Evolutionary conservation across 2,888 invertebrate species (phyloP), one percentile per base, ranked within the genome.

Genomic region (Cantharis lateralis): DNA sequence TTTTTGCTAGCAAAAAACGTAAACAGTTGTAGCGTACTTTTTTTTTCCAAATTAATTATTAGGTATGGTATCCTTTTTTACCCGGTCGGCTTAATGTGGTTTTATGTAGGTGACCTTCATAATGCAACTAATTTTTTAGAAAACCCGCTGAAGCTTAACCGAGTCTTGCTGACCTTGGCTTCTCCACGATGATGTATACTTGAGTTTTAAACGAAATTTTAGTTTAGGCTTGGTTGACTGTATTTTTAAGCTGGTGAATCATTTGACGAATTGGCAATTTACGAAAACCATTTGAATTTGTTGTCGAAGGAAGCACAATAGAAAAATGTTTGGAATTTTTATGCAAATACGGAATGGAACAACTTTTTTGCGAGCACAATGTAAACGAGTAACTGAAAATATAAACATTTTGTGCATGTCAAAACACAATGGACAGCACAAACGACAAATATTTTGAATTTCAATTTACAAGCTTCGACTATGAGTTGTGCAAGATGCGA

Each of bases 401-500:
- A 72, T 61, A 15, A 20, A 20, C 68, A 61, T 72, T 72, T 68
- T 68, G 24, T 68, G 64, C 64, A 68, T 20, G 72, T 48, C 64
- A 61, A 13, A 69, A 20, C 73, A 69, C 69, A 73, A 73, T 70
- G 64, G 72, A 24, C 62, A 66, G 72, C 69, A 32, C 72, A 73
- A 18, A 69, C 76, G 63, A 62, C 72, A 76, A 70, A 76, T 76
- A 76, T 73, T 76, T 72, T 73, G 73, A 73, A 73, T 76, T 76
- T 76, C 76, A 76, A 76, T 76, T 76, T 76, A 68, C 15, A 66
- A 70, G 69, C 28, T 62, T 32, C 72, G 64, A 70, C 66, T 61
- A 32, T 69, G 71, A 81, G 79, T 80, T 83, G 79, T 80, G 48
- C 48, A 16, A 79, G 80, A 82, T 82, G 80, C 78, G 76, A 78